Base-by-base conservation (phyloP, 1,140 invertebrate genomes). In the Drosophila sechellia region DNA sequence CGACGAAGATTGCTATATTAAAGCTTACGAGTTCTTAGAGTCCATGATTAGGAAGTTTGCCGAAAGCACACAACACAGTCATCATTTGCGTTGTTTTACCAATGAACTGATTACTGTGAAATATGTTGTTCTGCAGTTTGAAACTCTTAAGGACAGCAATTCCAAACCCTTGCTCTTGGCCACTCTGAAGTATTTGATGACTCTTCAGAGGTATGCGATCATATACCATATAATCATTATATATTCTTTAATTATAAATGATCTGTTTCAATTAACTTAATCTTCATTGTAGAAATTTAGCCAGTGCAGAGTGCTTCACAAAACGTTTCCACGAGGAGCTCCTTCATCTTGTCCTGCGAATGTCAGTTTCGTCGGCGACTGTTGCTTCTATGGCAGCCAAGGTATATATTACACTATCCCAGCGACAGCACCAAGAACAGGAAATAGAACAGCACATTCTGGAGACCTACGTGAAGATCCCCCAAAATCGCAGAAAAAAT, bases 401-500 rank as follows among this genome's bases (percentile, higher is more conserved):
- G 27, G 12, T 87, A 0, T 87, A 87, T 31, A n/a, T 87, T 0
- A 63, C 27, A 22, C 12, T 87, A n/a, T 73, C 71, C 6, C 42
- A 45, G 6, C 83, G 83, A 1, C 71, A 66, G 34, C 65, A 59
- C 15, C n/a, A 49, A 0, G 53, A 73, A 1, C 27, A 6, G 8
- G 66, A 79, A 8, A 70, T 87, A 46, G 50, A 58, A 3, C n/a
- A 69, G n/a, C 83, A 87, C 34, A 70, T 83, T 3, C 20, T 87
- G 15, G 71, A 83, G n/a, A 56, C 66, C 2, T 87, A 77, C 37
- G 4, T 56, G 0, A 87, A 87, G 56, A 37, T 45, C 0, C 43
- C 55, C 17, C 12, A 50, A 3, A 60, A 10, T 11, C 31, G 4
- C 10, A 50, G 35, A 0, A 59, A 45, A 4, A 71, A 25, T 13